Base-by-base conservation (phyloP, 2,888 invertebrate species). In the Tipula confusa region DNA sequence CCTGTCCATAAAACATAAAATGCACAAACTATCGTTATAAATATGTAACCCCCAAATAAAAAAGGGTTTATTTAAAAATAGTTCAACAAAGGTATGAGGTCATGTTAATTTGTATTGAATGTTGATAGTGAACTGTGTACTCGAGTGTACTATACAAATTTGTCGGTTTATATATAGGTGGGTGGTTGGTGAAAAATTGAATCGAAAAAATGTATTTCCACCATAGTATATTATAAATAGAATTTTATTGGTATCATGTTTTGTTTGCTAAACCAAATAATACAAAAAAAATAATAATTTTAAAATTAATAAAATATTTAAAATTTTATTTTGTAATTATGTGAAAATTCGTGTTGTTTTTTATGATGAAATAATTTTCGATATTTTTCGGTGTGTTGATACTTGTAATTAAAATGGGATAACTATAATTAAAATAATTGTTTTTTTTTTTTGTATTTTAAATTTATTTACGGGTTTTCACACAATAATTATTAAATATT, bases 271-370 rank as follows among this genome's bases (percentile, higher is more conserved):
- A 43, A n/a, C 43, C 43, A 64, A 64, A 38, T n/a, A 43, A 43
- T n/a, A 43, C 13, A 43, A 36, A 36, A 43, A 64, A 64, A 24
- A 24, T 24, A 64, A 64, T 64, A 64, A 64, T 64, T 64, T 64
- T 43, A 9, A 64, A 64, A 24, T 33, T 64, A 24, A 64, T 64
- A 24, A 64, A 64, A 64, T 64, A 64, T 64, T 64, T 64, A 64
- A 64, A 64, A 18, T 64, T 18, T 24, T 64, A 24, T 64, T 24
- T 64, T 64, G 64, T 64, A 64, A 64, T 64, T 64, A 64, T 64
- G 64, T 64, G 64, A 64, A 64, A 64, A 64, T 64, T 64, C 64
- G 64, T 64, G 64, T 64, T 64, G 24, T 43, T 43, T n/a, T 43
- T 15, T 15, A 15, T 43, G 43, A 43, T 15, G 43, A 15, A 15